These are phyloP conservation scores for Caenorhabditis sulstoni DNA, from an alignment of 2,888 invertebrate species.

Conservation along the genomic window DNA sequence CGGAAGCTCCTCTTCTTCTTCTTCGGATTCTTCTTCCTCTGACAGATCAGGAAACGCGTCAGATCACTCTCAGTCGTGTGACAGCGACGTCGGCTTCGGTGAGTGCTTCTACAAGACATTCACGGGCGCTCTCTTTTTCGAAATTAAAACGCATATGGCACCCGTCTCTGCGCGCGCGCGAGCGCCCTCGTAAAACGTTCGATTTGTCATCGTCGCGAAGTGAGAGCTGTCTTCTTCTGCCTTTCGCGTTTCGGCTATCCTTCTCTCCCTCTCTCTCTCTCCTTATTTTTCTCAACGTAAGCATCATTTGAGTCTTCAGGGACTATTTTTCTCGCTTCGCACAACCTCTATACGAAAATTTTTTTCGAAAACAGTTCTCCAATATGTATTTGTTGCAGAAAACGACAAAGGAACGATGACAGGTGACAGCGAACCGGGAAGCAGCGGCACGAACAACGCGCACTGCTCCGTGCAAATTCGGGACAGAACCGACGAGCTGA, in stretches of 20 bases:
- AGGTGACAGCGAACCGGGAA: constrained; percentile 15
- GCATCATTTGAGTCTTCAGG: too few species aligned
- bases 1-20: constrained; percentile 22
- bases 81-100: constrained; percentile 40
- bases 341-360: neutral
- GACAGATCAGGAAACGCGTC: constrained; percentile 1
- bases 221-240: neutral
- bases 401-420: constrained; percentile 56
- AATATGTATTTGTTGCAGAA: constrained; percentile 28
- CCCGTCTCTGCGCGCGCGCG: neutral
- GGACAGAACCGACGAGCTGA: constrained; percentile 34
- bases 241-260: too few species aligned
- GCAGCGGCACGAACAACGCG: neutral
- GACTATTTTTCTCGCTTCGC: neutral
- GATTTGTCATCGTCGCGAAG: constrained; percentile 1
- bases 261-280: too few species aligned
- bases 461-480: constrained; percentile 4
- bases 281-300: too few species aligned
- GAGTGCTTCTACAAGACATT: neutral
- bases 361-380: neutral
- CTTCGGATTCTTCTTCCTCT: constrained; percentile 5
- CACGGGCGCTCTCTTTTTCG: neutral
- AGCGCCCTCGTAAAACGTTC: neutral
- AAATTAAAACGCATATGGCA: neutral
- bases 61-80: constrained; percentile 16